These are phyloP conservation scores for Pipra filicauda DNA, from an alignment of 2,113 vertebrate species.

Conservation along the genomic window DNA sequence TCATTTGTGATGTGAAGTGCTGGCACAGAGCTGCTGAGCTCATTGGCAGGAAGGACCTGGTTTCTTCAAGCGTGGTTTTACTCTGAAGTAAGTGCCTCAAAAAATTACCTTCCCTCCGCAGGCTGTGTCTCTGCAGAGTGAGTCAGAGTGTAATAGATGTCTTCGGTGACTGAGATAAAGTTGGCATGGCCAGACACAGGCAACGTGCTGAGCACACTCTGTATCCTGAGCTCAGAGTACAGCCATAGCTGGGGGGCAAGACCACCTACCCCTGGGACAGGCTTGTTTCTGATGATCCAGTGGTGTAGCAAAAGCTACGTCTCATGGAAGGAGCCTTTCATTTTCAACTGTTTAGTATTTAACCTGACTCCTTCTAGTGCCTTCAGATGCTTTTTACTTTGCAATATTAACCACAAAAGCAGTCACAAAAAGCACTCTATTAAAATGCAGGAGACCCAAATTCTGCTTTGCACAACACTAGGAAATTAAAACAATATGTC, in stretches of 20 bases:
- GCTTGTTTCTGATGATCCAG: background rate
- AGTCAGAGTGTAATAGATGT: background rate
- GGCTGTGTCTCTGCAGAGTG: background rate
- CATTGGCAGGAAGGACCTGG: background rate
- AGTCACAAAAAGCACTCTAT: background rate
- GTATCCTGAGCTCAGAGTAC: background rate
- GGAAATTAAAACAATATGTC: background rate
- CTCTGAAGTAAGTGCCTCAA: background rate
- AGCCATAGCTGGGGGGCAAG: background rate
- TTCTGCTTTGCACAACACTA: background rate
- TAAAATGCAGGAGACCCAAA: background rate
- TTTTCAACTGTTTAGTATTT: background rate
- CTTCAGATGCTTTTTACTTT: background rate
- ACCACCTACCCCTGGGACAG: background rate
- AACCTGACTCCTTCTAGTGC: background rate
- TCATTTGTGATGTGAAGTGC: background rate
- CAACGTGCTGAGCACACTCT: background rate
- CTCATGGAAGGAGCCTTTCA: background rate
- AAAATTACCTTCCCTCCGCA: background rate
- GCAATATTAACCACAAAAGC: background rate
- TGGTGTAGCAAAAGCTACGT: background rate
- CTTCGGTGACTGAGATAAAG: background rate
- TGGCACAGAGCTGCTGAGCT: background rate
- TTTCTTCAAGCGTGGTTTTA: background rate
- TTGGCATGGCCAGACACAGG: background rate